These are phyloP conservation scores for Labeo calbasu DNA, from an alignment of 2,797 vertebrate genomes.

Conservation along the genomic window DNA sequence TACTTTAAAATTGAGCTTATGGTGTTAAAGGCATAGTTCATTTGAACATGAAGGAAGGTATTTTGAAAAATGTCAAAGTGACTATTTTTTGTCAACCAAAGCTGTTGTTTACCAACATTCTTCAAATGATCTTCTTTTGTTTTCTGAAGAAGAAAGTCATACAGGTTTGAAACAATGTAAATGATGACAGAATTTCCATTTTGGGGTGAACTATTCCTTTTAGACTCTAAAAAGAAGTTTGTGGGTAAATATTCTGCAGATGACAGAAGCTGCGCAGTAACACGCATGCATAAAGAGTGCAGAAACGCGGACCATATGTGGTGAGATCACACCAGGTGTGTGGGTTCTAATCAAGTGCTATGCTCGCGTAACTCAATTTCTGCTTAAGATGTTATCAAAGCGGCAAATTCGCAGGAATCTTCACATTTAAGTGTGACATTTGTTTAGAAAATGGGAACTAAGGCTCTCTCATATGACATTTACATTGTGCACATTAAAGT, in stretches of 20 bases:
- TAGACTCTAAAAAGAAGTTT: neutral
- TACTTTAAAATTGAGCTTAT: neutral
- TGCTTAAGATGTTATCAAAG: slow-evolving; percentile 12
- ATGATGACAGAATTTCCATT: neutral
- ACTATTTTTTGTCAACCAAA: neutral
- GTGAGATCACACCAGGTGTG: slow-evolving; percentile 41
- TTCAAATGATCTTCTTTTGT: neutral
- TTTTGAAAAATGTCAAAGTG: neutral
- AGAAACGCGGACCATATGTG: slow-evolving; percentile 43
- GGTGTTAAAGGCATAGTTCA: neutral
- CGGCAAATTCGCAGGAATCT: slow-evolving; percentile 2
- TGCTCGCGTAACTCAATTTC: slow-evolving; percentile 24
- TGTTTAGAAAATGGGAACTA: slow-evolving; percentile 1
- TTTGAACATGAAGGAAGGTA: neutral
- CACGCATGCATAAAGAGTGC: neutral
- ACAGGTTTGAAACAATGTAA: neutral
- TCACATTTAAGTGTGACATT: slow-evolving; percentile 43
- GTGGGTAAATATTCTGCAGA: neutral
- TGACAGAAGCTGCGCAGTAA: neutral
- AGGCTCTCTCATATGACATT: neutral
- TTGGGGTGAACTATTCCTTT: neutral
- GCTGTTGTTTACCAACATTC: neutral
- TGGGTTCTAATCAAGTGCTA: slow-evolving; percentile 36
- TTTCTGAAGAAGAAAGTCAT: neutral
- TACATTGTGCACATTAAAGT: slow-evolving; percentile 4